A percentile compares a stretch with the other conserved stretches of the same genome.
These are phyloP conservation scores for Mycogona germanica DNA, from an alignment of 2,888 invertebrate genomes.

Conservation along the genomic window DNA sequence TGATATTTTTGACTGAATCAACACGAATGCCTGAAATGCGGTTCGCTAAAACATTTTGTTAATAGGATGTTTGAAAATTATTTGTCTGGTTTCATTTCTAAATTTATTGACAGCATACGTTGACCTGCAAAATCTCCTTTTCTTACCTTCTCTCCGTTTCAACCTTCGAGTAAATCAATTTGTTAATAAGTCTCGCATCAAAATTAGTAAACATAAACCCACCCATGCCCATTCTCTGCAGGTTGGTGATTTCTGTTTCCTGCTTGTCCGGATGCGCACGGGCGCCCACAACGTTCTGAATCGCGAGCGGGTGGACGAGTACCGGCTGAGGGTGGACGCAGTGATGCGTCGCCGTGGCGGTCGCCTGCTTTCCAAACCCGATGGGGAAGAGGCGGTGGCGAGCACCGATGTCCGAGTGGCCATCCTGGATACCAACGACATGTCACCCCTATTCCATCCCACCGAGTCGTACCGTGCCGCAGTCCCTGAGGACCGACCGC, in stretches of 20 bases:
- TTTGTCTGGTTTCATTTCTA: too few relatives aligned
- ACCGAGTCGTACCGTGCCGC: constrained; percentile 64
- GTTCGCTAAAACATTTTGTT: too few relatives aligned
- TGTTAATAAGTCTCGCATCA: too few relatives aligned
- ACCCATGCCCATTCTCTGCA: too few relatives aligned
- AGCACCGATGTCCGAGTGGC: constrained; percentile 52
- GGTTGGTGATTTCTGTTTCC: constrained; percentile 90
- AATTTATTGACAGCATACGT: too few relatives aligned
- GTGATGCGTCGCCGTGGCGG: constrained; percentile 40
- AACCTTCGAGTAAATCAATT: too few relatives aligned
- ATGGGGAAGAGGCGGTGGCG: neutral
- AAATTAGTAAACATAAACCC: too few relatives aligned
- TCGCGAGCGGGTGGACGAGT: constrained; percentile 76
- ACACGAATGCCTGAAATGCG: too few relatives aligned
- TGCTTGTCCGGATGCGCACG: constrained; percentile 75
- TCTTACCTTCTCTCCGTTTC: too few relatives aligned
- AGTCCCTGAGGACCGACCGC: constrained; percentile 76
- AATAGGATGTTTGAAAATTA: too few relatives aligned
- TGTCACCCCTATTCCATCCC: constrained; percentile 86
- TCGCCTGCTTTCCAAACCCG: constrained; percentile 33
- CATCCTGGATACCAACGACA: constrained; percentile 75
- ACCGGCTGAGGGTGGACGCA: constrained; percentile 63
- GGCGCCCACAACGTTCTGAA: constrained; percentile 79
- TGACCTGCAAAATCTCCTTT: too few relatives aligned
- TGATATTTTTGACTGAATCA: too few relatives aligned